A percentile compares a stretch with the other conserved stretches of the same genome.
Evolutionary conservation across 1,140 invertebrate genomes (phyloP).

Genomic region (Physella acuta): DNA sequence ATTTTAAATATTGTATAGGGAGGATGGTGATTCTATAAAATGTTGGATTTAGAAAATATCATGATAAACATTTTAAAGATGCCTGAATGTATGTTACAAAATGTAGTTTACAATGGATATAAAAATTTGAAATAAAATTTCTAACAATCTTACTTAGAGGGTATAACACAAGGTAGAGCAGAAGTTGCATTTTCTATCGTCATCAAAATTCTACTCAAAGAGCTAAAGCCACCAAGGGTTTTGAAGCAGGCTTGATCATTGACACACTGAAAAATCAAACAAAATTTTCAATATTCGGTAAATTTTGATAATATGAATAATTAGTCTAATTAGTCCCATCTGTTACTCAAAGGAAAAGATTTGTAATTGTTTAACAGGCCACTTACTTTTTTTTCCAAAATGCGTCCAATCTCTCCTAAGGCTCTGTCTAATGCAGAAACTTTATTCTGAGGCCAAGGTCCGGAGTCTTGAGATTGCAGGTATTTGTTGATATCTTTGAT

Average conservation of each 20-base stretch:
- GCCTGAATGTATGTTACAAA: too few species aligned
- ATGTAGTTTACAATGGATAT: too few species aligned
- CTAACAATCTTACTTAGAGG: slow-evolving; percentile 52
- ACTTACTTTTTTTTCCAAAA: slow-evolving; percentile 65
- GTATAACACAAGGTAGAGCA: slow-evolving; percentile 47
- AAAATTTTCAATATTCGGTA: too few species aligned
- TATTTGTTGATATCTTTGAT: slow-evolving; percentile 70
- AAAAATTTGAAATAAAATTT: too few species aligned
- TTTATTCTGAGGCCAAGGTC: slow-evolving; percentile 67
- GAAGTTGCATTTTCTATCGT: slow-evolving; percentile 42
- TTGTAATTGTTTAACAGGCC: too few species aligned
- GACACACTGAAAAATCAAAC: slow-evolving; percentile 43
- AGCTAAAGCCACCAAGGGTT: slow-evolving; percentile 64
- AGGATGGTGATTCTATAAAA: too few species aligned
- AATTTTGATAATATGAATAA: too few species aligned
- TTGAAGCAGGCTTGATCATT: slow-evolving; percentile 65
- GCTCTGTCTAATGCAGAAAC: slow-evolving; percentile 67
- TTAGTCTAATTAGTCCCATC: too few species aligned
- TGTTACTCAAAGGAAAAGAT: too few species aligned
- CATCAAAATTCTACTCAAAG: slow-evolving; percentile 56
- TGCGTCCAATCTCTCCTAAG: slow-evolving; percentile 67
- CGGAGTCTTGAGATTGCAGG: slow-evolving; percentile 64
- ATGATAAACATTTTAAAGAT: too few species aligned
- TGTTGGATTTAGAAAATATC: too few species aligned
- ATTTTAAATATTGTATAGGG: too few species aligned